Evolutionary conservation across 2,113 vertebrate genomes (phyloP).

Genomic region (Dasyornis broadbenti): DNA sequence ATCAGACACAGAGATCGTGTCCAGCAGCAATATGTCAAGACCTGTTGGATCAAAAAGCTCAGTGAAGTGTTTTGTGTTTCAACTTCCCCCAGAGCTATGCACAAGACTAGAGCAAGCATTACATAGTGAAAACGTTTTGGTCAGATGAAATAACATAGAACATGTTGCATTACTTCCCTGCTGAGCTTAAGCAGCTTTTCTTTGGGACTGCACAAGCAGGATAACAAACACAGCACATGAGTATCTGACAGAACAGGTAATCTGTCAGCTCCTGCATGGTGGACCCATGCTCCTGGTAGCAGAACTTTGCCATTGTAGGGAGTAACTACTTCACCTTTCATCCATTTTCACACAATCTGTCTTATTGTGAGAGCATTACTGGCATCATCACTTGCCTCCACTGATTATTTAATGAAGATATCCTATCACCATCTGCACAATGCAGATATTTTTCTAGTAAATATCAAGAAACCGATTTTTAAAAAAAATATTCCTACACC

Average conservation of each 20-base stretch:
- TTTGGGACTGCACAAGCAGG: not conserved
- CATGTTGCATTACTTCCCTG: not conserved
- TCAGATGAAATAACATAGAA: not conserved
- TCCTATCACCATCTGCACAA: not conserved
- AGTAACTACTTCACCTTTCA: not conserved
- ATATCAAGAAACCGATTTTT: not conserved
- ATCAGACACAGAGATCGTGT: not conserved
- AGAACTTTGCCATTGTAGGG: not conserved
- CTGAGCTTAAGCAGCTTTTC: not conserved
- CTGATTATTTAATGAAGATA: not conserved
- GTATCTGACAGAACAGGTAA: not conserved
- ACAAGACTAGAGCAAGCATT: not conserved
- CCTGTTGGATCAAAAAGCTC: not conserved
- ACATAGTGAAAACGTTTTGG: not conserved
- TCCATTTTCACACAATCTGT: not conserved
- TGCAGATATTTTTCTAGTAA: not conserved
- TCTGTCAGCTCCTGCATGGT: not conserved
- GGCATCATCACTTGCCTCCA: not conserved
- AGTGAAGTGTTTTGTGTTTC: not conserved
- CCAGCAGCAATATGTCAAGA: constrained; percentile 2
- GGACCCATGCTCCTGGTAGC: not conserved
- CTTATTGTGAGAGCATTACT: not conserved
- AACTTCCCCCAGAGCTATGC: not conserved
- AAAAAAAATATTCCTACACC: not conserved
- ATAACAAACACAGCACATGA: not conserved